These are phyloP conservation scores for Clanis bilineata DNA, from an alignment of 2,888 invertebrate species.

Conservation along the genomic window DNA sequence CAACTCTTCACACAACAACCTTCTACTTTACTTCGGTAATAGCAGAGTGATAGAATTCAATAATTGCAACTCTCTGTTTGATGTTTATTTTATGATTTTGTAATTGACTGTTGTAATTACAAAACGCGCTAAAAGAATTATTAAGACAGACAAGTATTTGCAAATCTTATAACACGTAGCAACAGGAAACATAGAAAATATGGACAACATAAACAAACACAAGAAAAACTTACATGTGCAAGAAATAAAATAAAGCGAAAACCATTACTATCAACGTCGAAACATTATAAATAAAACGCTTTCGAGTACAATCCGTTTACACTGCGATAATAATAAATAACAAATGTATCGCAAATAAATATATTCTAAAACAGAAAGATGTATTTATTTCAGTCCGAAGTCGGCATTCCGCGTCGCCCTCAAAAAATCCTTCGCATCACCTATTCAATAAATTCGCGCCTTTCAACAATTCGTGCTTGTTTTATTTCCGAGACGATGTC, in stretches of 20 bases:
- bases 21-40: neutral
- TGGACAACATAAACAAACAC: slow-evolving; percentile 9
- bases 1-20: neutral
- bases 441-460: slow-evolving; percentile 3
- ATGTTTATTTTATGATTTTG: no score
- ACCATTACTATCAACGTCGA: slow-evolving; percentile 16
- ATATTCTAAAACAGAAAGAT: slow-evolving; percentile 4
- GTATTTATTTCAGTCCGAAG: neutral
- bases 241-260: slow-evolving; percentile 14
- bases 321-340: slow-evolving; percentile 16
- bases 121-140: no score
- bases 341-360: slow-evolving; percentile 11
- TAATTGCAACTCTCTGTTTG: no score
- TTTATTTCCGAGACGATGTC: slow-evolving; percentile 4
- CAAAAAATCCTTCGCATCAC: slow-evolving; percentile 5
- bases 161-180: neutral
- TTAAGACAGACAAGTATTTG: no score
- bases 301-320: slow-evolving; percentile 6
- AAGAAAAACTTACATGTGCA: neutral
- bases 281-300: slow-evolving; percentile 10
- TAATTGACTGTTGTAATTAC: no score
- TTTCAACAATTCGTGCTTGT: neutral
- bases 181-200: neutral
- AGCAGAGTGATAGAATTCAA: neutral
- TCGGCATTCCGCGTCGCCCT: neutral